Evolutionary conservation across 2,113 vertebrate species (phyloP).

Genomic region (Toxotes jaculatrix): DNA sequence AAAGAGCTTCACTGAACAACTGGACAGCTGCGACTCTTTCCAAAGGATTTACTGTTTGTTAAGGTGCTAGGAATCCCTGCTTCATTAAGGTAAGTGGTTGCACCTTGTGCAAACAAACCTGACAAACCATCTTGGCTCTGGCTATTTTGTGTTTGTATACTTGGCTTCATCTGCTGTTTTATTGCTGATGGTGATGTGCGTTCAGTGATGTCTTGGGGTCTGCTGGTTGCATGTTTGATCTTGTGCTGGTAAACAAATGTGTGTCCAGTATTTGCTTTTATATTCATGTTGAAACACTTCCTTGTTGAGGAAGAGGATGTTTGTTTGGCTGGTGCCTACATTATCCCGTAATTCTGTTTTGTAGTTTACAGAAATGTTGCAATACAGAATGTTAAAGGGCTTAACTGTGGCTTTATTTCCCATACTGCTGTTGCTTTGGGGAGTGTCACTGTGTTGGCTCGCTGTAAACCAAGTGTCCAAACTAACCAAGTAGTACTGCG

Average conservation of each 20-base stretch:
- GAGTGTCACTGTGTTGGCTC: neutral
- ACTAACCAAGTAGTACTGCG: too few species aligned
- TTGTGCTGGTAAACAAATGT: neutral
- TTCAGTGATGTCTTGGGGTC: neutral
- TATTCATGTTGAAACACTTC: neutral
- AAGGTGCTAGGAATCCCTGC: neutral
- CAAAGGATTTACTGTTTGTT: neutral
- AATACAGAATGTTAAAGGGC: neutral
- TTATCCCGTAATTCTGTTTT: neutral
- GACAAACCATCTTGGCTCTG: neutral
- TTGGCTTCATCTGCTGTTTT: neutral
- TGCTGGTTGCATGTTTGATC: neutral
- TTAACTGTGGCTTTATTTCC: neutral
- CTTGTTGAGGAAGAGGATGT: neutral
- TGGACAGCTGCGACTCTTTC: neutral
- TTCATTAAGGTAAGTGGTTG: slow-evolving; percentile 10
- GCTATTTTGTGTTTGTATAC: neutral
- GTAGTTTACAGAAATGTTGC: neutral
- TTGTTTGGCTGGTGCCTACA: neutral
- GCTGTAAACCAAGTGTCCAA: neutral
- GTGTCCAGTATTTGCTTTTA: neutral
- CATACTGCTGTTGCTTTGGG: neutral
- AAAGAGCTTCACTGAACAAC: neutral
- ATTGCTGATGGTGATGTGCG: neutral
- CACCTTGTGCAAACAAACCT: neutral